Evolutionary conservation across 2,888 invertebrate genomes (phyloP), one percentile per base, ranked within the genome.

Genomic region (Electrophaes corylata): DNA sequence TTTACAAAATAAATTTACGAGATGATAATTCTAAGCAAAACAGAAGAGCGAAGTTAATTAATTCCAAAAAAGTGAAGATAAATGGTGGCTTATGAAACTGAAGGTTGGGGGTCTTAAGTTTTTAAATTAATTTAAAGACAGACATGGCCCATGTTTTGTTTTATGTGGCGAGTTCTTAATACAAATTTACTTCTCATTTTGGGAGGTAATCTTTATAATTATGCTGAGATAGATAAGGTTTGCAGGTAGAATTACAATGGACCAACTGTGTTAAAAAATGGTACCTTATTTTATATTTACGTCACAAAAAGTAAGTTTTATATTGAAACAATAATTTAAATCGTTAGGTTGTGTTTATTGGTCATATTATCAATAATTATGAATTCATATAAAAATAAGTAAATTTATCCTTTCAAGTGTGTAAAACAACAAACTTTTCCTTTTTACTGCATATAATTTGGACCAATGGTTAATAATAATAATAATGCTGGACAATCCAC

Each of bases 41-140:
- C 37, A 55, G 48, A 55, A 55, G 48, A 37, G 16, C 16, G 12
- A 43, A 47, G 31, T 20, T 31, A 49, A 23, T 20, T 31, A 49
- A 55, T 55, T 48, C 48, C 37, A 35, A 55, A 43, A 35, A 54
- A 54, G 41, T 47, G 43, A 48, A 55, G 55, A 55, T 49, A 37
- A 55, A 55, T 43, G 55, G 48, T 37, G 37, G 47, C 43, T 48
- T 54, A 43, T 23, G 33, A 47, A 47, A 47, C n/a, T n/a, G n/a
- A 54, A 52, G 18, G 26, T 35, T 35, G 43, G 18, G 18, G 26
- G 8, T 6, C 26, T 20, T 29, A 29, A 37, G 31, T 29, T 19
- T 43, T 23, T 11, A 44, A 43, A 55, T 48, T 55, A 47, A 47
- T 55, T 44, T 55, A 6, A 37, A 43, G 26, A 43, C 47, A 26